Evolutionary conservation across 2,113 vertebrate species (phyloP), one percentile per base, ranked within the genome.

Genomic region (Eptesicus fuscus): DNA sequence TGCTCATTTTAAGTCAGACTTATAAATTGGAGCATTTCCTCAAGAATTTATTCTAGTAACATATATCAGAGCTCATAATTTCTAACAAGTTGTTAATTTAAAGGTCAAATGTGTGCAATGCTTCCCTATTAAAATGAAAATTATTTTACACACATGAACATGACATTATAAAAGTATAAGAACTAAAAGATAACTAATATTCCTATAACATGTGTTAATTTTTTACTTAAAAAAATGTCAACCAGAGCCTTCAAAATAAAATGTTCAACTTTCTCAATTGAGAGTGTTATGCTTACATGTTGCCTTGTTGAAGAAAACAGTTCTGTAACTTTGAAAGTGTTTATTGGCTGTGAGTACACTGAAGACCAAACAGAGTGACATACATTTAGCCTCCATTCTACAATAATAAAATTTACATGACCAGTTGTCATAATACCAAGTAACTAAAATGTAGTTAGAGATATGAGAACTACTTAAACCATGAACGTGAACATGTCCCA

Each of bases 231-330:
- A 18, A 87, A 42, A 13, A 65, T 11, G 37, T 80, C 78, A 88
- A 30, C 63, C 82, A 93, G 56, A 76, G 12, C n/a, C 42, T 80
- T 96, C 5, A n/a, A 87, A 94, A 65, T 76, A 91, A 90, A 91
- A 94, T 37, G 20, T 30, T 32, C 9, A 65, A 35, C 67, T 23
- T n/a, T 61, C 73, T 49, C 69, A 56, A 13, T 11, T 70, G 30
- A 83, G 59, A 67, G 76, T 8, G 17, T 67, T 9, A 5, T 65
- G 6, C 17, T 88, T 90, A 63, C 4, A 12, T 28, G 71, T 73
- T 37, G 12, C 40, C 40, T 32, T 73, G 4, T 40, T 40, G 22
- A 78, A 71, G 35, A 25, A n/a, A 5, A 25, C n/a, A 67, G 59
- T 18, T 80, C 30, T 83, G 3, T 44, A 70, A 56, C 32, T 44